A percentile compares a stretch with the other conserved stretches of the same genome.
These are phyloP conservation scores for Trypoxylus dichotomus DNA, from an alignment of 1,140 invertebrate species.

Conservation along the genomic window DNA sequence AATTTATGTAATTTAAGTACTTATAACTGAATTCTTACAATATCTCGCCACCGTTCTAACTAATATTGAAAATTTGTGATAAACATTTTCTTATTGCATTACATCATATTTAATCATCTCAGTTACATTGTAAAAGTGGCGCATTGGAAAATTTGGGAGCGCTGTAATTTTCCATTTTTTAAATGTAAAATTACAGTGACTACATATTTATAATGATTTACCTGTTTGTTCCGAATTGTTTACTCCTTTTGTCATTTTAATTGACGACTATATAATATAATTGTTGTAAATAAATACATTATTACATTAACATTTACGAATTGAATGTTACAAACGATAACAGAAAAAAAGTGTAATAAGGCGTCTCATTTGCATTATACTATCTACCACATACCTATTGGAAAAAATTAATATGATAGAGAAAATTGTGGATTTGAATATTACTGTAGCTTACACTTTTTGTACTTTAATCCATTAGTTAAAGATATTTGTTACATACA, in stretches of 20 bases:
- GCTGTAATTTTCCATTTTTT: not conserved
- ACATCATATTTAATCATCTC: not conserved
- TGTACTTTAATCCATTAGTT: slow-evolving; percentile 17
- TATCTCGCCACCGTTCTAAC: not conserved
- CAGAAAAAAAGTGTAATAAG: not conserved
- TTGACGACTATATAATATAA: not conserved
- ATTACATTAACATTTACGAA: not conserved
- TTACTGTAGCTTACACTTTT: slow-evolving; percentile 9
- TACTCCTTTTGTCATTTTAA: not conserved
- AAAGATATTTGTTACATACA: slow-evolving; percentile 10
- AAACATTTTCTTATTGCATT: not conserved
- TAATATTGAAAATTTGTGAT: slow-evolving; percentile 17
- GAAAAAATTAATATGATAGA: not conserved
- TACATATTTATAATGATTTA: not conserved
- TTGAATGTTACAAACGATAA: not conserved
- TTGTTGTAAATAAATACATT: slow-evolving; percentile 10
- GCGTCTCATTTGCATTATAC: not conserved
- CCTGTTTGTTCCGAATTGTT: not conserved
- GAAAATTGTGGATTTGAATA: not conserved
- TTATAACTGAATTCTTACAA: not conserved
- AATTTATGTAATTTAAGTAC: not conserved
- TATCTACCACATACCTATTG: not conserved
- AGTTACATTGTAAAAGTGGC: too few species aligned
- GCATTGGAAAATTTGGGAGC: not conserved
- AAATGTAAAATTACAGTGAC: not conserved